phyloP scores from a whole-genome alignment of 2,113 vertebrate species.

The Antennarius striatus region DNA sequence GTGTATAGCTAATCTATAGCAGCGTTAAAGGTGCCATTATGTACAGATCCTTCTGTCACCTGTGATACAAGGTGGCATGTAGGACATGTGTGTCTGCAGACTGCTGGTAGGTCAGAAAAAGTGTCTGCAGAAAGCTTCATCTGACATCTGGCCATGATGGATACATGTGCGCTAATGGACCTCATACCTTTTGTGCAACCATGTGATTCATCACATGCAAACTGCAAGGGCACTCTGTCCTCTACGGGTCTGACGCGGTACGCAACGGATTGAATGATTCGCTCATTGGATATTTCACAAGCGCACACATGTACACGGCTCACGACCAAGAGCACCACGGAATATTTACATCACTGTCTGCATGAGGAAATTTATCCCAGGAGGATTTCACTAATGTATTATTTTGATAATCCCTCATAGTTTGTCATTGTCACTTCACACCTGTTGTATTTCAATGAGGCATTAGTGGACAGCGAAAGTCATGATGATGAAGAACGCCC shows the following conservation, averaged over 20 bases:
- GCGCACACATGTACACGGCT: slow-evolving; percentile 9
- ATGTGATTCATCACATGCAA: slow-evolving; percentile 54
- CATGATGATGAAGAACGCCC: background rate
- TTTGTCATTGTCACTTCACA: slow-evolving; percentile 44
- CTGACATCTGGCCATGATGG: slow-evolving; percentile 23
- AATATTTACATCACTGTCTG: slow-evolving; percentile 43
- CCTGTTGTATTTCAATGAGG: slow-evolving; percentile 49
- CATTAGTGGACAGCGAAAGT: slow-evolving; percentile 16
- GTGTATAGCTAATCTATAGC: slow-evolving; percentile 17
- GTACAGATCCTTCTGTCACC: slow-evolving; percentile 12
- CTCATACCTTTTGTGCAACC: slow-evolving; percentile 44
- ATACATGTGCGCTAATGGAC: slow-evolving; percentile 47
- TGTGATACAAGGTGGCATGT: slow-evolving; percentile 18
- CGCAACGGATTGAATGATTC: slow-evolving; percentile 19
- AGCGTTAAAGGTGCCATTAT: slow-evolving; percentile 14
- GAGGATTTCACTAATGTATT: slow-evolving; percentile 47
- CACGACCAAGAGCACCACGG: slow-evolving; percentile 15
- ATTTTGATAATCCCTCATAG: slow-evolving; percentile 38
- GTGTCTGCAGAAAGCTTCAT: slow-evolving; percentile 16
- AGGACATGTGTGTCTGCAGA: slow-evolving; percentile 21
- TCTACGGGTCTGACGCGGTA: slow-evolving; percentile 31
- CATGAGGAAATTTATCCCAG: slow-evolving; percentile 19
- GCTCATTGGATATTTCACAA: slow-evolving; percentile 16
- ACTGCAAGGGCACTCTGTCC: slow-evolving; percentile 65
- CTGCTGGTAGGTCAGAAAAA: slow-evolving; percentile 18